Evolutionary conservation across 2,797 vertebrate species (phyloP).

Genomic region (Myotis pilosus): DNA sequence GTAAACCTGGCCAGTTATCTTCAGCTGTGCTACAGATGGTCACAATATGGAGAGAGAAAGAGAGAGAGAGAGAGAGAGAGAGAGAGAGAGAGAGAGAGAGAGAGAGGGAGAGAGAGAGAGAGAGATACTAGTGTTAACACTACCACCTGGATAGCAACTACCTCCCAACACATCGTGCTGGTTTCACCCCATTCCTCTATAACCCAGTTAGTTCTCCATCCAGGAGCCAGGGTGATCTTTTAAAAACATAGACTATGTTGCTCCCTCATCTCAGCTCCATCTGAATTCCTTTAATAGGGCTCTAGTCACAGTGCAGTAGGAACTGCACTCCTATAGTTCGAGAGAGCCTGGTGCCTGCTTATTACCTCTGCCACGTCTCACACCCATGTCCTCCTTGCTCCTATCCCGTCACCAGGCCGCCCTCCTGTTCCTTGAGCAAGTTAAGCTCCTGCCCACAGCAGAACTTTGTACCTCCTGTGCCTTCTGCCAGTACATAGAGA

Average conservation of each 20-base stretch:
- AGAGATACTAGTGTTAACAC: neutral
- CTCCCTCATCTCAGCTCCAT: neutral
- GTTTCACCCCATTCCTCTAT: neutral
- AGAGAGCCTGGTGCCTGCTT: neutral
- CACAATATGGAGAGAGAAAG: neutral
- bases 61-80: neutral
- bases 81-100: neutral
- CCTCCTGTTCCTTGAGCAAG: neutral
- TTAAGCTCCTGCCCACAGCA: neutral
- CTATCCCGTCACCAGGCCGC: neutral
- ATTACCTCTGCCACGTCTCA: neutral
- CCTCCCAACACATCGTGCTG: neutral
- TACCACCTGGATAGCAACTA: neutral
- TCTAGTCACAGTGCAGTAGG: neutral
- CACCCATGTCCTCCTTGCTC: neutral
- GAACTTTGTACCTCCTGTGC: neutral
- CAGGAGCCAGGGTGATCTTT: neutral
- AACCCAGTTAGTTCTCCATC: neutral
- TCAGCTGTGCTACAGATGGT: neutral
- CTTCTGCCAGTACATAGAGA: neutral
- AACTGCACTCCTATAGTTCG: neutral
- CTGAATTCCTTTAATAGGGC: neutral
- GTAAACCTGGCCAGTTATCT: neutral
- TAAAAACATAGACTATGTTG: neutral
- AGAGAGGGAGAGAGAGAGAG: neutral